Evolutionary conservation across 2,888 invertebrate genomes (phyloP).

Genomic region (Papilio protenor): DNA sequence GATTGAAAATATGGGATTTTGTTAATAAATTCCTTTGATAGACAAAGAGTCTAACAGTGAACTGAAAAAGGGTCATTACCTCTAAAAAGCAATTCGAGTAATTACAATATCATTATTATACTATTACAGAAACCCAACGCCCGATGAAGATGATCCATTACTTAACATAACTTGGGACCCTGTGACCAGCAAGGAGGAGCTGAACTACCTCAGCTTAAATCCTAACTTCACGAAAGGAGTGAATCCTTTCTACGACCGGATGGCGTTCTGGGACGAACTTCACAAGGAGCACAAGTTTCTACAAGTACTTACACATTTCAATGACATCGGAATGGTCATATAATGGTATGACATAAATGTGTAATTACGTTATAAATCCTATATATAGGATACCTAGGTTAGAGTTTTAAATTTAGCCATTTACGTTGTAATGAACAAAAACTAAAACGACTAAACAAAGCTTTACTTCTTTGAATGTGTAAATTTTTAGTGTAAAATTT

Average conservation of each 20-base stretch:
- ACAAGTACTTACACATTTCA: conserved; percentile 67
- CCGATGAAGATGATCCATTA: conserved; percentile 67
- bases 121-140: conserved; percentile 75
- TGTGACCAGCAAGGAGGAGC: conserved; percentile 66
- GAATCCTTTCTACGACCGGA: conserved; percentile 75
- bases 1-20: no score
- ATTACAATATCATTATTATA: background rate
- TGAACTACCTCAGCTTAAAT: conserved; percentile 75
- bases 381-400: no score
- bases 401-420: background rate
- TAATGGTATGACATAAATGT: no score
- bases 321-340: conserved; percentile 64
- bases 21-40: no score
- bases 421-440: background rate
- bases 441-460: conserved; percentile 1
- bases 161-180: conserved; percentile 76
- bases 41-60: no score
- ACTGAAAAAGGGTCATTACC: no score
- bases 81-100: background rate
- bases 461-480: background rate
- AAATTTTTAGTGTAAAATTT: background rate
- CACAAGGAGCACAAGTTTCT: conserved; percentile 67
- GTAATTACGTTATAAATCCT: no score
- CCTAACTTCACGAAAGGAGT: conserved; percentile 74
- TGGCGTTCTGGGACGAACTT: conserved; percentile 77